A percentile compares a stretch with the other conserved stretches of the same genome.
Evolutionary conservation across 1,140 invertebrate species (phyloP).

Genomic region (Heterodera carotae): DNA sequence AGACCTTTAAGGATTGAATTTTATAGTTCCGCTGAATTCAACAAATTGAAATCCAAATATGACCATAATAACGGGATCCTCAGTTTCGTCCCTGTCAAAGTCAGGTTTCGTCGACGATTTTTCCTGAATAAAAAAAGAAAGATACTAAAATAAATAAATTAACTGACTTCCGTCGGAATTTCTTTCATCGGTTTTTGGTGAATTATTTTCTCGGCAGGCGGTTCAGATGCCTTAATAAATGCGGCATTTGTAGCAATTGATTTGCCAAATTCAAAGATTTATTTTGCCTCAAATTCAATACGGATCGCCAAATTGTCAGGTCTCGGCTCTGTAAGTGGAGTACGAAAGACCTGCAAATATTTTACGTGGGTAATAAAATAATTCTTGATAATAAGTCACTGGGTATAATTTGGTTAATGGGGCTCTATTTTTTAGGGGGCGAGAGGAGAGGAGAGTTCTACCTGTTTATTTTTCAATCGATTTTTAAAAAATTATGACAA

Average conservation of each 20-base stretch:
- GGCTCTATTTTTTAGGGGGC: no score
- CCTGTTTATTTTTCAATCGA: no score
- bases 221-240: not conserved
- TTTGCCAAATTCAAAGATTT: no score
- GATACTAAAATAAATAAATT: not conserved
- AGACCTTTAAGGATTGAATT: no score
- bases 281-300: slow-evolving; percentile 19
- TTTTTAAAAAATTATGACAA: no score
- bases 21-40: no score
- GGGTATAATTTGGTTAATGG: no score
- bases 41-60: no score
- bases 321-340: not conserved
- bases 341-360: not conserved
- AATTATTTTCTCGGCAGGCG: not conserved
- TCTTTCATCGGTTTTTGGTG: not conserved
- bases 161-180: not conserved
- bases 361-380: not conserved
- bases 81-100: not conserved
- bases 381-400: not conserved
- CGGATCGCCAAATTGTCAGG: slow-evolving; percentile 1
- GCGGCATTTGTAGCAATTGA: no score
- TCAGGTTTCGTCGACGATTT: not conserved
- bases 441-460: no score
- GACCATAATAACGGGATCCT: not conserved
- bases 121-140: not conserved